Percentiles rank a stretch among this genome's conserved stretches.
These are phyloP conservation scores for Apistogramma diplotaenia DNA, from an alignment of 2,113 vertebrate genomes.

Conservation along the genomic window DNA sequence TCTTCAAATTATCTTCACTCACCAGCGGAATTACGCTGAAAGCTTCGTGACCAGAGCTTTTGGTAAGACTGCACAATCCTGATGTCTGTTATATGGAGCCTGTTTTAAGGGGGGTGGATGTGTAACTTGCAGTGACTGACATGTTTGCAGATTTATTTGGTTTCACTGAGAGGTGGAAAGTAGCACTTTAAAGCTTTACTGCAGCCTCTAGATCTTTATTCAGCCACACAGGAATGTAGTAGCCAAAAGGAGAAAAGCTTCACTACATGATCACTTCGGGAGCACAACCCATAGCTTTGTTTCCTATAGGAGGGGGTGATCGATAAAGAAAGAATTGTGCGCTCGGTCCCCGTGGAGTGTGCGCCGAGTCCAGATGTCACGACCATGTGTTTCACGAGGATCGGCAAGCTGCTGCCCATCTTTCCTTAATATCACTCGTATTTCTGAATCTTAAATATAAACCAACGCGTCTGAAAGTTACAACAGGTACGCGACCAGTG, in stretches of 20 bases:
- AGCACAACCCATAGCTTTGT: background rate
- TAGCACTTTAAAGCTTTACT: background rate
- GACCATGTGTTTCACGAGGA: constrained; percentile 49
- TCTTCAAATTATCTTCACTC: background rate
- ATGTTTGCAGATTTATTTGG: background rate
- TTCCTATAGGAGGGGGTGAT: background rate
- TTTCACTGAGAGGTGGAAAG: background rate
- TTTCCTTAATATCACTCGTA: background rate
- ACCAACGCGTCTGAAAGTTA: background rate
- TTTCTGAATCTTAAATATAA: background rate
- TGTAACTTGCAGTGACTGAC: background rate
- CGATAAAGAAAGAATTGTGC: background rate
- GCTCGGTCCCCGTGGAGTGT: background rate
- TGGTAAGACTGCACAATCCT: constrained; percentile 55
- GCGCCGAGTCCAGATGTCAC: constrained; percentile 53
- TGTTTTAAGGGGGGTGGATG: background rate
- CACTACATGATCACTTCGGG: background rate
- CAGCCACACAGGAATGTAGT: background rate
- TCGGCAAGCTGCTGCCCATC: constrained; percentile 28
- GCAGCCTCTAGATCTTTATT: background rate
- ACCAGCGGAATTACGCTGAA: constrained; percentile 44
- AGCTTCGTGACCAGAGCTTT: constrained; percentile 19
- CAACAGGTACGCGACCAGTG: background rate
- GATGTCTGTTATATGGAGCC: background rate
- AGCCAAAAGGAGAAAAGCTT: background rate